Evolutionary conservation across 2,113 vertebrate species (phyloP).

Genomic region (Aramus guarauna): DNA sequence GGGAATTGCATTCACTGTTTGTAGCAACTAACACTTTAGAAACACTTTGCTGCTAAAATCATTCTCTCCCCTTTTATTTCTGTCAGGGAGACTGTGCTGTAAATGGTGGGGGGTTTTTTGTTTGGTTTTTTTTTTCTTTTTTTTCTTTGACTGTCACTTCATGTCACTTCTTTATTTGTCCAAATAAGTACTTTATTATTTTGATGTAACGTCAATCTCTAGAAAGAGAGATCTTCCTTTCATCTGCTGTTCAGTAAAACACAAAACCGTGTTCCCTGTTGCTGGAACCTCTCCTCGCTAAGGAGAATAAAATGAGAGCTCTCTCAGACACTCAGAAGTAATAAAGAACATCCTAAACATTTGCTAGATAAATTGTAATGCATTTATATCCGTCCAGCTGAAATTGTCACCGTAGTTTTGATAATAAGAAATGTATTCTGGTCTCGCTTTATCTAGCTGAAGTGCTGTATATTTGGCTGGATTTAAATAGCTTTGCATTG

Average conservation of each 20-base stretch:
- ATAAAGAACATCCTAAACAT: neutral
- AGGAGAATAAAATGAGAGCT: neutral
- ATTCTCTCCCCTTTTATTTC: neutral
- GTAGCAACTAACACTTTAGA: neutral
- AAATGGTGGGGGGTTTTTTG: too few species aligned
- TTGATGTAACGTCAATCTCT: neutral
- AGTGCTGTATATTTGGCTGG: neutral
- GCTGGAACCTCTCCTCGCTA: neutral
- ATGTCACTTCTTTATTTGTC: neutral
- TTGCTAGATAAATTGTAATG: neutral
- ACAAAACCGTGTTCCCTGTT: neutral
- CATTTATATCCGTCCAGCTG: neutral
- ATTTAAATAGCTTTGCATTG: neutral
- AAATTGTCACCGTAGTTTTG: neutral
- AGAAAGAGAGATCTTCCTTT: neutral
- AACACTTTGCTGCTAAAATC: neutral
- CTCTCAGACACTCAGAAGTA: neutral
- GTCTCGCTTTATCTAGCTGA: neutral
- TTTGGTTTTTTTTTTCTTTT: too few species aligned
- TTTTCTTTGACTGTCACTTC: neutral
- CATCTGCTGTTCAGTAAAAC: neutral
- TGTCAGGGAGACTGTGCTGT: neutral
- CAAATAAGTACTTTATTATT: neutral
- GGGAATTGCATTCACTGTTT: neutral
- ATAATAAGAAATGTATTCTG: neutral